Conservation (phyloP, 2,797 vertebrate genomes). For the Myiotriccus ornatus region DNA sequence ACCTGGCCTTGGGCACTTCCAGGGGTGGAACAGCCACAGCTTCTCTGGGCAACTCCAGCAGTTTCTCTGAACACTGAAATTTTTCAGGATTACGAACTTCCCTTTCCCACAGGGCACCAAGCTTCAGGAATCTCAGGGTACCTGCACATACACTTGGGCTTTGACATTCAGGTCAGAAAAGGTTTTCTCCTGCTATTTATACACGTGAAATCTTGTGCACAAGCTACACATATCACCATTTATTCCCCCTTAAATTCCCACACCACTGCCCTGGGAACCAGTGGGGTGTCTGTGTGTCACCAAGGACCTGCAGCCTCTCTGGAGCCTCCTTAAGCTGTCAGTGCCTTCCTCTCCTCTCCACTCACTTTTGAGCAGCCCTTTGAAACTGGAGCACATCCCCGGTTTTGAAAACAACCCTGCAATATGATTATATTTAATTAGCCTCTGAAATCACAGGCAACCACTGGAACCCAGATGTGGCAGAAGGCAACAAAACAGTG, state of each 20-base stretch:
- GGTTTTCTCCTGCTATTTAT: neutral
- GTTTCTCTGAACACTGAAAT: neutral
- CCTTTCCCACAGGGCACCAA: neutral
- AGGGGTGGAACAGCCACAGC: neutral
- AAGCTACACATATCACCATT: neutral
- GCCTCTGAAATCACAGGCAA: neutral
- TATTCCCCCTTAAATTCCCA: neutral
- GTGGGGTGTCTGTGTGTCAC: neutral
- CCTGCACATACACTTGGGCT: fast-evolving
- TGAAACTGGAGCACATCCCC: neutral
- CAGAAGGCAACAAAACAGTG: neutral
- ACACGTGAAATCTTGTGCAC: fast-evolving
- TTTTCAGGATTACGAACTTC: neutral
- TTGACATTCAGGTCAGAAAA: neutral
- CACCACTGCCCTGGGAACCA: neutral
- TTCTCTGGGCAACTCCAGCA: neutral
- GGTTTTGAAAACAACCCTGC: neutral
- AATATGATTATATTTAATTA: neutral
- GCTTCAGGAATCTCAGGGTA: too few relatives aligned
- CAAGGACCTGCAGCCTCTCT: neutral
- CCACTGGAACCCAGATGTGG: conserved; percentile 29
- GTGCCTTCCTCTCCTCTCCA: neutral
- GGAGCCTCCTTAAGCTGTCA: neutral
- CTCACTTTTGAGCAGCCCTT: neutral
- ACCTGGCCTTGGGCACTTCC: fast-evolving